A percentile compares a stretch with the other conserved stretches of the same genome.
Conservation (phyloP, 2,888 invertebrate genomes). For the Xylota sylvarum region DNA sequence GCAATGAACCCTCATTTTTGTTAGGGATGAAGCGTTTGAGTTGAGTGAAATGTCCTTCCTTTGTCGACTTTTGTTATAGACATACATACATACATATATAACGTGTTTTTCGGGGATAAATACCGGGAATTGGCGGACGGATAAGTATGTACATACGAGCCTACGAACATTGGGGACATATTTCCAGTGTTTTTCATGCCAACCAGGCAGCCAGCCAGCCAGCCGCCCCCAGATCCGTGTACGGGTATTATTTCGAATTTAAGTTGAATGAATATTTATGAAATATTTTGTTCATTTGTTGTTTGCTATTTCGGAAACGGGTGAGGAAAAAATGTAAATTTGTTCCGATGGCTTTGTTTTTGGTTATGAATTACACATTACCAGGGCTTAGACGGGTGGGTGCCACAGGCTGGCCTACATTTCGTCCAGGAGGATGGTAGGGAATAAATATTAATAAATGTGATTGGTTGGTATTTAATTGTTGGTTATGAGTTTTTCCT, state of each 20-base stretch:
- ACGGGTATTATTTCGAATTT: conserved; percentile 45
- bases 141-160: conserved; percentile 20
- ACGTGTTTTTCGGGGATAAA: conserved; percentile 55
- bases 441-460: conserved; percentile 36
- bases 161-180: conserved; percentile 22
- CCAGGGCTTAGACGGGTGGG: conserved; percentile 23
- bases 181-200: conserved; percentile 14
- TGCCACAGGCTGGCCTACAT: conserved; percentile 13
- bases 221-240: not conserved
- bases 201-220: not conserved
- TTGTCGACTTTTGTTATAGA: conserved; percentile 38
- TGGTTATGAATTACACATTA: conserved; percentile 44
- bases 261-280: conserved; percentile 58
- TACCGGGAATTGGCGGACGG: conserved; percentile 19
- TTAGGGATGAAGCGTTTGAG: conserved; percentile 12
- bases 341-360: conserved; percentile 29
- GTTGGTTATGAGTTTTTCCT: conserved; percentile 1
- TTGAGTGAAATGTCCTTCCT: conserved; percentile 47
- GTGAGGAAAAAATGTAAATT: conserved; percentile 18
- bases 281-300: conserved; percentile 35
- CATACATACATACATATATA: conserved; percentile 3
- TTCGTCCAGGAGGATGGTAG: not conserved
- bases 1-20: not conserved
- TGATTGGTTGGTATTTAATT: conserved; percentile 21
- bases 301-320: conserved; percentile 6